Evolutionary conservation across 1,140 invertebrate species (phyloP).

Genomic region (Bicyclus anynana): DNA sequence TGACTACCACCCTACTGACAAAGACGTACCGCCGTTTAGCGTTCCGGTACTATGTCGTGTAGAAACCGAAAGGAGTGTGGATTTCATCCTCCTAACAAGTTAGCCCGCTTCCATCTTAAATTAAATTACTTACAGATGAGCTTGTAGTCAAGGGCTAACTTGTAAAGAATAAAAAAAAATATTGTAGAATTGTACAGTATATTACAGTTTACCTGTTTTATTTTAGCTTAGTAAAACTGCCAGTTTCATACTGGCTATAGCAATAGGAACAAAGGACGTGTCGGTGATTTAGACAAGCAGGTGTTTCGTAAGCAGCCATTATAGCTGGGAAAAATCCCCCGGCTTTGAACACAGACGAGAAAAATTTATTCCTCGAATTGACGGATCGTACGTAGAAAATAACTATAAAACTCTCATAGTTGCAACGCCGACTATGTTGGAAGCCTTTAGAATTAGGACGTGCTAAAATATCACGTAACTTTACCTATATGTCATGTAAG

Average conservation of each 20-base stretch:
- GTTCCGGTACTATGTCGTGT: too few relatives aligned
- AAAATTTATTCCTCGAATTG: constrained; percentile 3
- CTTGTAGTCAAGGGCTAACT: too few relatives aligned
- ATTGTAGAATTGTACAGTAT: too few relatives aligned
- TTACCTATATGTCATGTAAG: too few relatives aligned
- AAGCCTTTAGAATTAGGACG: not conserved
- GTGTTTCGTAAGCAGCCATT: constrained; percentile 4
- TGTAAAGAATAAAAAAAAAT: too few relatives aligned
- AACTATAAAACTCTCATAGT: not conserved
- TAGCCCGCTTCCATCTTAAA: too few relatives aligned
- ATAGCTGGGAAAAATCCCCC: not conserved
- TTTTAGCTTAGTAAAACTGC: not conserved
- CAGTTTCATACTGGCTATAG: not conserved
- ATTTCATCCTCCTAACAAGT: too few relatives aligned
- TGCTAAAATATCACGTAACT: not conserved
- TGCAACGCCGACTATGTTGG: not conserved
- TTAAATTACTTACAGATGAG: too few relatives aligned
- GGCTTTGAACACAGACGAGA: not conserved
- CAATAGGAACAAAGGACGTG: not conserved
- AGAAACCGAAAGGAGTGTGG: too few relatives aligned
- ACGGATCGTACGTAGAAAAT: not conserved
- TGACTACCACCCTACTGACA: too few relatives aligned
- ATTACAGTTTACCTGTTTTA: too few relatives aligned
- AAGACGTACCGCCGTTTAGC: too few relatives aligned
- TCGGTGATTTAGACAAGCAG: constrained; percentile 10